A percentile compares a stretch with the other conserved stretches of the same genome.
These are phyloP conservation scores for Heliconius aoede DNA, from an alignment of 2,888 invertebrate genomes.

Conservation along the genomic window DNA sequence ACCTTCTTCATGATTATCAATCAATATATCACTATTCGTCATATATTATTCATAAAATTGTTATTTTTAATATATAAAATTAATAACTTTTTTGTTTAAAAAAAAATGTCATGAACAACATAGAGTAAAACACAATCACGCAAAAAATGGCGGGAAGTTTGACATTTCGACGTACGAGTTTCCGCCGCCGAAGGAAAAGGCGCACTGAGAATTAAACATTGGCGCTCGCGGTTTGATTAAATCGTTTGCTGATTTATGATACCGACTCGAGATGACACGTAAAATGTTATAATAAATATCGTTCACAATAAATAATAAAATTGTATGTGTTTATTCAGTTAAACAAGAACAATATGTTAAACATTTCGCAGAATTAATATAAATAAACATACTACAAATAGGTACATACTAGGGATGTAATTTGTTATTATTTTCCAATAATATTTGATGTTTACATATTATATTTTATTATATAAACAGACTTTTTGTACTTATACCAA, in stretches of 20 bases:
- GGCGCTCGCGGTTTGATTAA: slow-evolving; percentile 42
- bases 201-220: slow-evolving; percentile 56
- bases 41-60: not conserved
- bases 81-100: not conserved
- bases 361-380: not conserved
- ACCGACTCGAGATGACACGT: slow-evolving; percentile 24
- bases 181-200: slow-evolving; percentile 58
- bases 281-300: slow-evolving; percentile 27
- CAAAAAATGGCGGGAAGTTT: slow-evolving; percentile 52
- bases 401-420: not conserved
- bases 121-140: slow-evolving; percentile 41
- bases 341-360: not conserved
- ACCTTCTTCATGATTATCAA: slow-evolving; percentile 40
- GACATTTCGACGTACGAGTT: slow-evolving; percentile 57
- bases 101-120: slow-evolving; percentile 14
- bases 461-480: no score
- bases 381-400: no score
- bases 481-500: no score
- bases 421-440: not conserved
- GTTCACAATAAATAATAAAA: slow-evolving; percentile 18
- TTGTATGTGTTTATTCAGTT: no score
- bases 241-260: slow-evolving; percentile 25
- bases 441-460: no score
- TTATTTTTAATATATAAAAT: not conserved
- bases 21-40: slow-evolving; percentile 8